phyloP scores from a whole-genome alignment of 2,888 invertebrate genomes.

The Lumbricus terrestris region DNA sequence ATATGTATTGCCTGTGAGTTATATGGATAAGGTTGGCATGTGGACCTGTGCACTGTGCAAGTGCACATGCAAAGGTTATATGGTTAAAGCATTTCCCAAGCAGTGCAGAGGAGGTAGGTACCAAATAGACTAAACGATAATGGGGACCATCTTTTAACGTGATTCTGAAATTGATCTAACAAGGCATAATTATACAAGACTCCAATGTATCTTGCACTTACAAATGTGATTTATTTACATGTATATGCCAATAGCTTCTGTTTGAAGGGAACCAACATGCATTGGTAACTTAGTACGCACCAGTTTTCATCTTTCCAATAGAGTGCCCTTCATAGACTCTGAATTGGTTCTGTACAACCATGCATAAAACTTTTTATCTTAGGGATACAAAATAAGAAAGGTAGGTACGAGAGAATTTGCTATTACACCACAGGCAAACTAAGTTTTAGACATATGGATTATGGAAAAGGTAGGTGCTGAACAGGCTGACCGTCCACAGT shows the following conservation, averaged over 20 bases:
- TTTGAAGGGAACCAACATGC: neutral
- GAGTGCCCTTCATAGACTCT: neutral
- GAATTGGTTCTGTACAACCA: no score
- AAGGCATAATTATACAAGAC: neutral
- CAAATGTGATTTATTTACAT: neutral
- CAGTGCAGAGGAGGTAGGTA: neutral
- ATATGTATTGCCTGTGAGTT: slow-evolving; percentile 3
- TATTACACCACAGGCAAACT: no score
- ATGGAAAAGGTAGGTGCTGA: no score
- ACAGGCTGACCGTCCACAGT: no score
- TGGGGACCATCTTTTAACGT: neutral
- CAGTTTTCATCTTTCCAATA: neutral
- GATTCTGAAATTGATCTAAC: neutral
- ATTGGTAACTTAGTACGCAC: neutral
- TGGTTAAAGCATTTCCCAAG: neutral
- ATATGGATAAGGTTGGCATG: neutral
- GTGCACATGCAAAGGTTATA: neutral
- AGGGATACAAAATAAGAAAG: no score
- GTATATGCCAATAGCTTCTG: neutral
- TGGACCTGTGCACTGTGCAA: slow-evolving; percentile 56
- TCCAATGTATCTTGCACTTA: neutral
- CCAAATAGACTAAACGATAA: neutral
- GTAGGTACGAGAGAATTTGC: no score
- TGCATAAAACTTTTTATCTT: no score
- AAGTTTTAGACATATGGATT: no score